Percentiles rank a stretch among this genome's conserved stretches.
These are phyloP conservation scores for Eupeodes corollae DNA, from an alignment of 1,140 invertebrate genomes.

Conservation along the genomic window DNA sequence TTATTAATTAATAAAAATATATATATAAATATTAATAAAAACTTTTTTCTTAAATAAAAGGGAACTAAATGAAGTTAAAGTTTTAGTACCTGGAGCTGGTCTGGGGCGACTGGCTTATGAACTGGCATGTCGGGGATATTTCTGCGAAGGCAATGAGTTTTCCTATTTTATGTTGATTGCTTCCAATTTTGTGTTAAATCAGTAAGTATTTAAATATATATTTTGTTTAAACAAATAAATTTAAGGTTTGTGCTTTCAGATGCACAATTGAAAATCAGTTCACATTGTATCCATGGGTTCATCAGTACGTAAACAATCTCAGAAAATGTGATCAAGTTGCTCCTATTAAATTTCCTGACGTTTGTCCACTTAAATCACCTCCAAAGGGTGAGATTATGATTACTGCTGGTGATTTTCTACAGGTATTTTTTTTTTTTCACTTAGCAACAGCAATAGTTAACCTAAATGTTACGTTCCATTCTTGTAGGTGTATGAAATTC, in stretches of 20 bases:
- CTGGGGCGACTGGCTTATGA: conserved; percentile 88
- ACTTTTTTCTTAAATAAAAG: conserved; percentile 21
- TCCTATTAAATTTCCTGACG: conserved; percentile 78
- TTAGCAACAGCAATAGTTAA: not conserved
- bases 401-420: conserved; percentile 87
- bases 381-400: conserved; percentile 67
- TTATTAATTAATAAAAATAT: not conserved
- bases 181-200: conserved; percentile 91
- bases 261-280: conserved; percentile 32
- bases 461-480: conserved; percentile 5
- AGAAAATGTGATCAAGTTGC: conserved; percentile 67
- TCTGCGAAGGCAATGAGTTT: conserved; percentile 95
- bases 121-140: conserved; percentile 77
- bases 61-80: conserved; percentile 47
- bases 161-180: conserved; percentile 95
- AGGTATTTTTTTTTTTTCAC: conserved; percentile 43
- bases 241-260: not conserved
- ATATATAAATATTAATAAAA: not conserved
- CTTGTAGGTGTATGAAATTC: conserved; percentile 58
- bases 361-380: conserved; percentile 61
- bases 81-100: conserved; percentile 91
- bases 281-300: conserved; percentile 75
- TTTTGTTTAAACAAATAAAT: not conserved
- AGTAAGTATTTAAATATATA: conserved; percentile 40
- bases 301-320: conserved; percentile 85